Evolutionary conservation across 1,140 invertebrate genomes (phyloP), one percentile per base, ranked within the genome.

Genomic region (Tetranychus urticae): DNA sequence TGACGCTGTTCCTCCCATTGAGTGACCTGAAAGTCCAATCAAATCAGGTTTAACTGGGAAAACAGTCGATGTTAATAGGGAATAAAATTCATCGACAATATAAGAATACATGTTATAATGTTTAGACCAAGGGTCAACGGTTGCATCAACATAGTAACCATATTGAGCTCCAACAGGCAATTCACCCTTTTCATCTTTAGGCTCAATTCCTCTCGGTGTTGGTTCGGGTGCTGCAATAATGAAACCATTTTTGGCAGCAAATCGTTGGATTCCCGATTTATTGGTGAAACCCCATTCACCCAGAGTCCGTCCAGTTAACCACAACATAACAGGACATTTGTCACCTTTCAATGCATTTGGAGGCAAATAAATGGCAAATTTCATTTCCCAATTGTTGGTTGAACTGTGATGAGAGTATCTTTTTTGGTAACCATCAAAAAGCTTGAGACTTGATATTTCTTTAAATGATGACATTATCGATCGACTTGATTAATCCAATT

Each of bases 231-330:
- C 12, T 14, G 34, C 56, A 8, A 57, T 34, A 45, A 57, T 57
- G 8, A 57, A 13, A 36, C 35, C 35, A 8, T 35, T 7, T 35
- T 7, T 34, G 35, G 56, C 6, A 34, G 56, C 56, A 8, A 14
- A 57, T 57, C 56, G 56, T 34, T 57, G 56, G 56, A 57, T 31
- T 36, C 56, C 56, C n/a, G 56, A 52, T 23, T 52, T 57, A 36
- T 36, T 57, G 7, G 56, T 57, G 35, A 57, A 36, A 10, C 35
- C 39, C n/a, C n/a, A 45, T 45, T 57, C 56, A 36, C 35, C 39
- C 8, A 36, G 34, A 23, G 35, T 45, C 10, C 35, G 31, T 14
- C 56, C 56, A 10, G 56, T 45, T 12, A 57, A 45, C 35, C 39
- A 57, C 13, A 39, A 35, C 35, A 57, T 36, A 33, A 57, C 56